These are phyloP conservation scores for Dicentrarchus labrax DNA, from an alignment of 2,113 vertebrate genomes.

Conservation along the genomic window DNA sequence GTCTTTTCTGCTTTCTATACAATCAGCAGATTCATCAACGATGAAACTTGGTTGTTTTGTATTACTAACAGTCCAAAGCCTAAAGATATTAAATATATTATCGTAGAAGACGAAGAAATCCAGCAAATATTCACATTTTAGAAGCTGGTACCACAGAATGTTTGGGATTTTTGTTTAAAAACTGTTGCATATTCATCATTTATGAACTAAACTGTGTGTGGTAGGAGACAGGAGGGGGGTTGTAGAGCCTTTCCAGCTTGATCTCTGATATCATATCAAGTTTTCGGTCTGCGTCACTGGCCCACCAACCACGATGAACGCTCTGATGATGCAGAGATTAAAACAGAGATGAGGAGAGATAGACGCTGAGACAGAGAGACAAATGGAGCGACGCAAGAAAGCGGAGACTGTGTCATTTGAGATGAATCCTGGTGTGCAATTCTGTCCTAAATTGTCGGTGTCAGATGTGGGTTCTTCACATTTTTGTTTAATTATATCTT, in stretches of 20 bases:
- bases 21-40: background rate
- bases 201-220: slow-evolving; percentile 12
- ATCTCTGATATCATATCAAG: slow-evolving; percentile 55
- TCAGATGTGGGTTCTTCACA: slow-evolving; percentile 38
- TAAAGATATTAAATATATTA: background rate
- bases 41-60: background rate
- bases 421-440: slow-evolving; percentile 23
- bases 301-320: slow-evolving; percentile 55
- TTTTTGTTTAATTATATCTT: slow-evolving; percentile 65
- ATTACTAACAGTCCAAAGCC: background rate
- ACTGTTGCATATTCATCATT: background rate
- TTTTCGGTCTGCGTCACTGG: slow-evolving; percentile 40
- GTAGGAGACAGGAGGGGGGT: slow-evolving; percentile 10
- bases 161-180: slow-evolving; percentile 8
- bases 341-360: slow-evolving; percentile 58
- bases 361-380: slow-evolving; percentile 11
- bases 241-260: slow-evolving; percentile 33
- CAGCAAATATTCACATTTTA: background rate
- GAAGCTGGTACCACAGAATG: background rate
- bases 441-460: slow-evolving; percentile 25
- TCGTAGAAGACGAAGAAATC: background rate
- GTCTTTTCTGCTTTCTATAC: too few relatives aligned
- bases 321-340: slow-evolving; percentile 64
- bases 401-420: slow-evolving; percentile 45
- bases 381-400: slow-evolving; percentile 24